These are phyloP conservation scores for Pseudotriccus pelzelni DNA, from an alignment of 2,797 vertebrate species.

Conservation along the genomic window DNA sequence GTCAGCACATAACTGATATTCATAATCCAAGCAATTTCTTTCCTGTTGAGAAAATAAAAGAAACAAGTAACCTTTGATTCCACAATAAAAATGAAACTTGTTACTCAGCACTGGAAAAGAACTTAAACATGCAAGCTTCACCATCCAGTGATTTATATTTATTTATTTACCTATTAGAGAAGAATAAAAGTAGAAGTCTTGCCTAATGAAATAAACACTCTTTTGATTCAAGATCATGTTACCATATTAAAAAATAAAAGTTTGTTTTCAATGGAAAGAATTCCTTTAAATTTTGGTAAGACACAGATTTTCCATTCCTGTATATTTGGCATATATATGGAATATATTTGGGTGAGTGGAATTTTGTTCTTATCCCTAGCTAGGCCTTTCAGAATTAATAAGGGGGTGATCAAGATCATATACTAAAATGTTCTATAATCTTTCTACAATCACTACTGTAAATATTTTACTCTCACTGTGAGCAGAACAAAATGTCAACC, in stretches of 20 bases:
- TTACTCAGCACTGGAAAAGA: neutral
- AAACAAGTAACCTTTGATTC: slow-evolving; percentile 52
- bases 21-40: slow-evolving; percentile 68
- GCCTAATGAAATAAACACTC: neutral
- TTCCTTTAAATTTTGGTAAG: neutral
- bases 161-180: neutral
- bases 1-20: slow-evolving; percentile 67
- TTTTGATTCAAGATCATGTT: neutral
- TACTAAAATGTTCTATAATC: neutral
- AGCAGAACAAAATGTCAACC: neutral
- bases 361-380: neutral
- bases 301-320: neutral
- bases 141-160: neutral
- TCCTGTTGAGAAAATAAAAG: slow-evolving; percentile 46
- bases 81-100: slow-evolving; percentile 21
- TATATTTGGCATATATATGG: neutral
- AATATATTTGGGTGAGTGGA: neutral
- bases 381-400: neutral
- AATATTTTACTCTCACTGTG: neutral
- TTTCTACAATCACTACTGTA: neutral
- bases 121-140: neutral
- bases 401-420: neutral
- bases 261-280: neutral
- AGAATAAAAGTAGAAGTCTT: neutral
- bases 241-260: neutral